Conservation (phyloP, 2,113 vertebrate genomes). For the Nycticryphes semicollaris region DNA sequence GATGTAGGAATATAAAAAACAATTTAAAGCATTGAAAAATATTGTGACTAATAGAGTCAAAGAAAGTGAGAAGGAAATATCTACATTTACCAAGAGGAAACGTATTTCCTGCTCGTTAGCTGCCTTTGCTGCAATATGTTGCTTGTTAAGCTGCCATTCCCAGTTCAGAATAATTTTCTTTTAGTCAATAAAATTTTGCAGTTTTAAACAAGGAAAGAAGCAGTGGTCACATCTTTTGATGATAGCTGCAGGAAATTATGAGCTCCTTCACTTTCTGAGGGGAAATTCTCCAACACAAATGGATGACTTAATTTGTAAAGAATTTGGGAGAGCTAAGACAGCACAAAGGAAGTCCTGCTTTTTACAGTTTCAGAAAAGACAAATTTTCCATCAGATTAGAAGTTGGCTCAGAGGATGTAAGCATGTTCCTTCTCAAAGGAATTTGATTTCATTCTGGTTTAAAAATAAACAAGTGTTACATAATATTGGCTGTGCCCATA, state of each 20-base stretch:
- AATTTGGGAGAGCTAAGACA: neutral
- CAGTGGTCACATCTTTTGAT: neutral
- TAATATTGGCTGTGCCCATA: neutral
- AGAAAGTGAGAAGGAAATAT: neutral
- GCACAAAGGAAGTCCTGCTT: neutral
- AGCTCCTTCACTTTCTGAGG: neutral
- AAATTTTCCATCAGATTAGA: neutral
- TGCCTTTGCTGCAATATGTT: neutral
- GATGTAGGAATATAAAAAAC: neutral
- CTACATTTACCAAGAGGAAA: neutral
- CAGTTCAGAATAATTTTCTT: neutral
- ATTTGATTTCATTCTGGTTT: neutral
- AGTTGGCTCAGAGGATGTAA: neutral
- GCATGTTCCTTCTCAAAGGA: neutral
- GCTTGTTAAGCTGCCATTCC: neutral
- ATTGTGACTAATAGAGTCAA: fast-evolving
- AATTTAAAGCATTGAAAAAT: neutral
- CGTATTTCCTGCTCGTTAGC: neutral
- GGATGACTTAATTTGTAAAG: neutral
- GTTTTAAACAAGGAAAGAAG: neutral
- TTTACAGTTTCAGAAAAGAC: neutral
- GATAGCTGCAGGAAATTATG: neutral
- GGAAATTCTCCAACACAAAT: neutral
- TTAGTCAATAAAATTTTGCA: neutral
- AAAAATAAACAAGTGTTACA: neutral